Base-by-base conservation (phyloP, 2,113 vertebrate species). In the Aldabrachelys gigantea region DNA sequence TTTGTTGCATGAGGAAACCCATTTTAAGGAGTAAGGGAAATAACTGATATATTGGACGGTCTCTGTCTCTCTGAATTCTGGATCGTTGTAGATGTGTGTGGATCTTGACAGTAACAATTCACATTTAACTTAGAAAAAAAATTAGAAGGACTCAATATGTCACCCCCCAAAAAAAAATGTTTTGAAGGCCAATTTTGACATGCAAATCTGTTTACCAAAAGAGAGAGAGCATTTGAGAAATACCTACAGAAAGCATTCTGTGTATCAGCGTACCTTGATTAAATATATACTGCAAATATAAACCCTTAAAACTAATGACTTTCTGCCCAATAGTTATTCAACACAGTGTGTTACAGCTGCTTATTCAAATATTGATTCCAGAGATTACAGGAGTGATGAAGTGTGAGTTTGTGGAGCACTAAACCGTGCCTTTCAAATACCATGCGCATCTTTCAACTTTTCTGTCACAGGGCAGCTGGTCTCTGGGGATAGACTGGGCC, bases 281-380 rank as follows among this genome's bases (percentile, higher is more conserved):
- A 47, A 41, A 84, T 44, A 3, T 0, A 22, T 25, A 0, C 38
- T 95, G 82, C 80, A 93, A 84, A 41, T 93, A 80, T 50, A 92
- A 92, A 47, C 88, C 89, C 82, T 92, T 89, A 91, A 95, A 97
- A 93, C 10, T 59, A 96, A 96, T 83, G 90, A 91, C 83, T 95
- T 97, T 83, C 75, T 76, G 38, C 21, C 38, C 41, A 27, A 76
- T 41, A 95, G 93, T 94, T 95, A 92, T 27, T 95, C 90, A 75
- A 16, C 84, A 82, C 84, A 85, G 65, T 80, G 95, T 93, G 89
- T 96, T 94, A 91, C 94, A 96, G 95, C 65, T 95, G 83, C 85
- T 95, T 91, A 95, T 93, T 91, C 93, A 94, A 83, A 95, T 92
- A 97, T 96, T 85, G 96, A 96, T 94, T 83, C 87, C 89, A 89